Conservation (phyloP, 2,797 vertebrate species). For the Buceros bicornis region DNA sequence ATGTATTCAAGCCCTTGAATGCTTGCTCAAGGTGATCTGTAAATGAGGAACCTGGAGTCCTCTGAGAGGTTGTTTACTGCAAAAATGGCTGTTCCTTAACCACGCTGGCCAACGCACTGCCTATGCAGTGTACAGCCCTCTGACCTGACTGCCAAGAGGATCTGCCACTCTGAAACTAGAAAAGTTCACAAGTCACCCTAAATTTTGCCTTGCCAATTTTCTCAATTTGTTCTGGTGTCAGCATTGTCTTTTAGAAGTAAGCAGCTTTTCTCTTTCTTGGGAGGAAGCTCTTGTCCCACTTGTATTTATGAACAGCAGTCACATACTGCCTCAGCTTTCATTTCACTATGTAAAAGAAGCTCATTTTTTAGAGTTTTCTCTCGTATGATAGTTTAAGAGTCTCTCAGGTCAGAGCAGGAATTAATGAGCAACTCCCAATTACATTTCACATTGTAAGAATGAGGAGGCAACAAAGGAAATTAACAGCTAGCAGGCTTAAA, state of each 20-base stretch:
- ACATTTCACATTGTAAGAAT: background rate
- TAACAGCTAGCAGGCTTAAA: background rate
- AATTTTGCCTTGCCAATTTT: background rate
- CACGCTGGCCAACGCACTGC: accelerated
- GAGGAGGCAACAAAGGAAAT: background rate
- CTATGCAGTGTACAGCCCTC: background rate
- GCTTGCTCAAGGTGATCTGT: background rate
- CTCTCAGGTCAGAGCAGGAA: background rate
- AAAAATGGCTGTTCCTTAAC: background rate
- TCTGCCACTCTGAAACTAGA: background rate
- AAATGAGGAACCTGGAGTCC: background rate
- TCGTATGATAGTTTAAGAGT: background rate
- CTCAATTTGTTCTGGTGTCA: background rate
- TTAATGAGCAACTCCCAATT: background rate
- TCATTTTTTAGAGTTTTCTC: background rate
- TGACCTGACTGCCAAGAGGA: background rate
- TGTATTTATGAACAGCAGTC: background rate
- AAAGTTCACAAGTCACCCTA: background rate
- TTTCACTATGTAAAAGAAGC: background rate
- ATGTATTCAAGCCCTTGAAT: background rate
- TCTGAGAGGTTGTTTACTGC: background rate
- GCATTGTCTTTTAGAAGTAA: background rate
- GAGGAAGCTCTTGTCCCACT: background rate
- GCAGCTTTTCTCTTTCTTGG: background rate
- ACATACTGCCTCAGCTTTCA: background rate